Percentiles rank a stretch among this genome's conserved stretches.
Evolutionary conservation across 2,113 vertebrate species (phyloP).

Genomic region (Orycteropus afer): DNA sequence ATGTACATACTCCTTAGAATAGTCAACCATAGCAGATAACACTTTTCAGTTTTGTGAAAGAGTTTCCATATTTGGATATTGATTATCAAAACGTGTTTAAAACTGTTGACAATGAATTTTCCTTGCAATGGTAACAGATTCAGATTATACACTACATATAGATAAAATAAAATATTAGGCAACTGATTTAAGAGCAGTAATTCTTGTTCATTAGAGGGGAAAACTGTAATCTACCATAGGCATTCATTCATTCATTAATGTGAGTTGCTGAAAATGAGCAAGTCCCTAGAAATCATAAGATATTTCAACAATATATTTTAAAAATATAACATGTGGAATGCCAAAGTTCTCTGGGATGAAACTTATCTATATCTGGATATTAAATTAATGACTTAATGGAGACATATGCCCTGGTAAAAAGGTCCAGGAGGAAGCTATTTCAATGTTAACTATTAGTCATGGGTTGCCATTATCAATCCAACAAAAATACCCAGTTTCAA

Average conservation of each 20-base stretch:
- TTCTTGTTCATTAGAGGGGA: not conserved
- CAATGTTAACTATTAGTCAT: conserved; percentile 23
- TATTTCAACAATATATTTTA: not conserved
- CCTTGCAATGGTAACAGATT: not conserved
- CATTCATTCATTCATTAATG: not conserved
- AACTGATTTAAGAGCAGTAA: not conserved
- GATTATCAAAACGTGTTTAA: conserved; percentile 24
- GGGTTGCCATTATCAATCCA: not conserved
- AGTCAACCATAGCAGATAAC: not conserved
- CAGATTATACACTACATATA: not conserved
- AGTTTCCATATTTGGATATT: not conserved
- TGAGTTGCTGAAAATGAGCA: not conserved
- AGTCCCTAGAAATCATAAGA: not conserved
- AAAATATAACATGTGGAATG: not conserved
- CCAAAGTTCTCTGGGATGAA: not conserved
- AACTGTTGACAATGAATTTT: not conserved
- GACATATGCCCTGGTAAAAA: not conserved
- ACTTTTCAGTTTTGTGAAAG: not conserved
- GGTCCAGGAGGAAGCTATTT: conserved; percentile 15
- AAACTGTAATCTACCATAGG: not conserved
- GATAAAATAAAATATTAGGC: not conserved
- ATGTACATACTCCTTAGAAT: too few relatives aligned
- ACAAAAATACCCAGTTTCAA: conserved; percentile 18
- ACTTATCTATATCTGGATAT: not conserved
- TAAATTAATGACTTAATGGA: not conserved